These are phyloP conservation scores for Pachyramphus minor DNA, from an alignment of 2,113 vertebrate species.

Conservation along the genomic window DNA sequence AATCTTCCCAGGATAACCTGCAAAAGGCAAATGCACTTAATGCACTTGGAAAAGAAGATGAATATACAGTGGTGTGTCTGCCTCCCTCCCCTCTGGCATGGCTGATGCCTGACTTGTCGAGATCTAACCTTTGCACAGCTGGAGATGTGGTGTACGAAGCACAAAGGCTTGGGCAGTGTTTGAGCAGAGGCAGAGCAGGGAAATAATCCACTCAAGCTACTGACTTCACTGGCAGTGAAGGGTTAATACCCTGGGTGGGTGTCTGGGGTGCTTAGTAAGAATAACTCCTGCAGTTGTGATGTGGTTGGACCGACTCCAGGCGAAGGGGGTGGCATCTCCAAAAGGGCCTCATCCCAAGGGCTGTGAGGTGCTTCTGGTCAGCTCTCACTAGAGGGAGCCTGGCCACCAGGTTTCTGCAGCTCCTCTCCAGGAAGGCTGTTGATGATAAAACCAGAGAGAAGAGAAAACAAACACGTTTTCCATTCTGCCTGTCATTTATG, in stretches of 20 bases:
- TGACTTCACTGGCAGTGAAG: neutral
- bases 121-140: neutral
- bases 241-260: neutral
- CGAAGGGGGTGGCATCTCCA: neutral
- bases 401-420: neutral
- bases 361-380: neutral
- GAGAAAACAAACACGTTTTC: neutral
- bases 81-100: neutral
- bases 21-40: neutral
- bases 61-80: neutral
- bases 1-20: neutral
- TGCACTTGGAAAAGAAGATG: neutral
- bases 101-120: neutral
- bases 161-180: neutral
- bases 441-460: neutral
- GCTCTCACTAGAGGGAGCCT: constrained; percentile 37
- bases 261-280: neutral
- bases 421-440: neutral
- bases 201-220: neutral
- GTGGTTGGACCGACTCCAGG: neutral
- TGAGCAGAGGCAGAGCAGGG: neutral
- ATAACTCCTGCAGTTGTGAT: neutral
- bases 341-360: neutral
- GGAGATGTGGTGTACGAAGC: neutral
- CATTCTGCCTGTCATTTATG: neutral